Evolutionary conservation across 2,113 vertebrate genomes (phyloP).

Genomic region (Brevimyrus niger): DNA sequence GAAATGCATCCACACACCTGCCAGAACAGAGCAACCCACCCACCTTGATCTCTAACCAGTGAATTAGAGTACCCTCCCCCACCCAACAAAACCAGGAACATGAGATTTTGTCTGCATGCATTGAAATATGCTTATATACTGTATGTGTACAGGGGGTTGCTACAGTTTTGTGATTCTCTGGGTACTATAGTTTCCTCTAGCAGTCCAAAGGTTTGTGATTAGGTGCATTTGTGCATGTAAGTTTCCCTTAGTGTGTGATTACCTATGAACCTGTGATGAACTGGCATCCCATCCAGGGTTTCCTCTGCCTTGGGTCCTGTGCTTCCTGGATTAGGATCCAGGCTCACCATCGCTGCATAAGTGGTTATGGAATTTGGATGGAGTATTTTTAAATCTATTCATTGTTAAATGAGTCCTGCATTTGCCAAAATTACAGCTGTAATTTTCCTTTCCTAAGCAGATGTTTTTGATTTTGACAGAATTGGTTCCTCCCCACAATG

Average conservation of each 20-base stretch:
- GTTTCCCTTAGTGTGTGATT: not conserved
- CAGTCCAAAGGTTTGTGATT: not conserved
- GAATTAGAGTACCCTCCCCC: too few species aligned
- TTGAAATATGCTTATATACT: too few species aligned
- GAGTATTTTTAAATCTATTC: not conserved
- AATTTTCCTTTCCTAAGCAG: not conserved
- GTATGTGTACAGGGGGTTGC: too few species aligned
- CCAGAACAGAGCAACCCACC: too few species aligned
- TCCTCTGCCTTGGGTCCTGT: not conserved
- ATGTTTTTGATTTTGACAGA: slow-evolving; percentile 12
- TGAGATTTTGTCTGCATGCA: too few species aligned
- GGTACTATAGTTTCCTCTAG: not conserved
- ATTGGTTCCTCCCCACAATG: slow-evolving; percentile 30
- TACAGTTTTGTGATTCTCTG: not conserved
- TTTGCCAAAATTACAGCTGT: not conserved
- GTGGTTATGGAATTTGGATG: not conserved
- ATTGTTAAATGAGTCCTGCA: not conserved
- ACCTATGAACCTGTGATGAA: not conserved
- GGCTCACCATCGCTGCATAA: not conserved
- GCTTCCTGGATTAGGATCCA: not conserved
- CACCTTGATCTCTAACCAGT: too few species aligned
- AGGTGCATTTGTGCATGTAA: not conserved
- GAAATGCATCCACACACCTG: too few species aligned
- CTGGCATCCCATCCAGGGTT: not conserved
- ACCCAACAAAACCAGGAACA: too few species aligned